phyloP scores from a whole-genome alignment of 2,888 invertebrate genomes.

The Ophioninae sp. region DNA sequence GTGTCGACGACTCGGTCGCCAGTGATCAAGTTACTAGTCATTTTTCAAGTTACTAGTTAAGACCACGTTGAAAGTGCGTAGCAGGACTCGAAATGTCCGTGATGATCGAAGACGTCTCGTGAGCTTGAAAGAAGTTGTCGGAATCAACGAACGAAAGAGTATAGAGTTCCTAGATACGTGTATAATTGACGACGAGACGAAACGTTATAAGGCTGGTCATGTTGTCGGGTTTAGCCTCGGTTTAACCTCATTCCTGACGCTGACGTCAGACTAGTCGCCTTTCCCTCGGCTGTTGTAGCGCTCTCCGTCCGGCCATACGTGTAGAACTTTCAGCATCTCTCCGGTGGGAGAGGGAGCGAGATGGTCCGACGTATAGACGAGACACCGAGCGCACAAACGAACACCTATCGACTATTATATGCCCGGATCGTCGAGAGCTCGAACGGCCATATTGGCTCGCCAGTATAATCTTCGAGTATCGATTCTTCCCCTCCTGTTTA shows the following conservation, averaged over 20 bases:
- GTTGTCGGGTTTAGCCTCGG: slow-evolving; percentile 72
- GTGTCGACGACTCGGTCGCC: too few species aligned
- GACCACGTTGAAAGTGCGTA: background rate
- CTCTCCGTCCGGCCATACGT: slow-evolving; percentile 10
- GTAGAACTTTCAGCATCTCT: slow-evolving; percentile 75
- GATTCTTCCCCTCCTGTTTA: background rate
- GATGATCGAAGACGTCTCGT: background rate
- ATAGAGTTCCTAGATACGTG: slow-evolving; percentile 44
- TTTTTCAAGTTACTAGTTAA: too few species aligned
- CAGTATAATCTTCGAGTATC: slow-evolving; percentile 30
- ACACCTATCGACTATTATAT: slow-evolving; percentile 71
- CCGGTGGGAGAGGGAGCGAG: slow-evolving; percentile 26
- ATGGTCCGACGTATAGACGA: slow-evolving; percentile 66
- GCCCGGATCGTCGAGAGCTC: slow-evolving; percentile 19
- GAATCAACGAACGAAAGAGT: background rate
- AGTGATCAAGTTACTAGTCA: too few species aligned
- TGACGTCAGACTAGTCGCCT: slow-evolving; percentile 77
- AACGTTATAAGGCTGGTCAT: slow-evolving; percentile 52
- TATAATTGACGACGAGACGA: slow-evolving; percentile 39
- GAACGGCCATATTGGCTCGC: slow-evolving; percentile 29
- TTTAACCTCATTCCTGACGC: slow-evolving; percentile 77
- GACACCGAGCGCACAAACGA: slow-evolving; percentile 53
- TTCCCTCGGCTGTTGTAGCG: slow-evolving; percentile 70
- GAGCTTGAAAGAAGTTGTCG: background rate
- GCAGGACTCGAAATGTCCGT: background rate